Evolutionary conservation across 2,888 invertebrate genomes (phyloP), one percentile per base, ranked within the genome.

Genomic region (Terebella lapidaria): DNA sequence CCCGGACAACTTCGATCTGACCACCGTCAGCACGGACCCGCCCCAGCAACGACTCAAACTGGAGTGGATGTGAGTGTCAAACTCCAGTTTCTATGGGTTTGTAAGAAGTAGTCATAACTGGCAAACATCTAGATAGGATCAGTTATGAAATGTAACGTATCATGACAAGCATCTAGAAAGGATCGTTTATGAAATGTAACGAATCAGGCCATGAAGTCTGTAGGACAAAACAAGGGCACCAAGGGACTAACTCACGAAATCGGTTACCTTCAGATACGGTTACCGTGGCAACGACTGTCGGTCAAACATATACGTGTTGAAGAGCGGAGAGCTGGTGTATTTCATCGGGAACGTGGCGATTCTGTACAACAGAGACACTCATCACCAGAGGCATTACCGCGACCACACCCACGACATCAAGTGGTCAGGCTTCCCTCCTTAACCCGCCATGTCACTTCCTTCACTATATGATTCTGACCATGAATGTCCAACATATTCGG

Each of bases 281-380:
- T 78, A 76, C 67, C 68, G 77, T 18, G 77, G 78, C 1, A 74
- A 76, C 57, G 77, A 77, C 63, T 72, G 74, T 56, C 58, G 74
- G 2, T 71, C 68, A 47, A 78, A 77, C 61, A 70, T 77, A 4
- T 67, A 71, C 58, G 54, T 71, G 3, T 56, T 76, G 52, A 64
- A 62, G n/a, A 72, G 61, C 55, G 73, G 72, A 1, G 77, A 78
- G 56, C 66, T 78, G 3, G 61, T 73, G 18, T 78, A 78, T 63
- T 75, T 74, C 61, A 71, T 74, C 42, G 71, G 75, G 5, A 72
- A 67, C 54, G 70, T 74, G n/a, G 74, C 67, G n/a, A 65, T 78
- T 18, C 42, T 78, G 27, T 73, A 73, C 63, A 68, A 71, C 63
- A 59, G 61, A 24, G 66, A 64, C 4, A 56, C 58, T 1, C 73